These are phyloP conservation scores for Phyllotreta striolata DNA, from an alignment of 2,888 invertebrate species.

Conservation along the genomic window DNA sequence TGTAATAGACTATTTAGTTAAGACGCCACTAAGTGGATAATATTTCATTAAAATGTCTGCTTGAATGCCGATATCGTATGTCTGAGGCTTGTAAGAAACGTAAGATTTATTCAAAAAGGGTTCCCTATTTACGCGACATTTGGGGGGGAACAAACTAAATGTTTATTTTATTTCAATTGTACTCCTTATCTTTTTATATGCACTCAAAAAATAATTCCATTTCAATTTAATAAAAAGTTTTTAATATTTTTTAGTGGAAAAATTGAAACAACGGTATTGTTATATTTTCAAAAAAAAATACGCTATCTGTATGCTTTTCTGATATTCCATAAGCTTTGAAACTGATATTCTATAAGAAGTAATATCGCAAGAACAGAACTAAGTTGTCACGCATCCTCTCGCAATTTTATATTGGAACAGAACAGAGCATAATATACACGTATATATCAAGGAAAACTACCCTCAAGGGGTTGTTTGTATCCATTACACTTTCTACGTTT, in stretches of 20 bases:
- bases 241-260: too few species aligned
- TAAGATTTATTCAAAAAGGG: slow-evolving; percentile 19
- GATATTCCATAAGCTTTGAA: too few species aligned
- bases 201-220: too few species aligned
- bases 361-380: background rate
- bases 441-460: slow-evolving; percentile 47
- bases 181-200: too few species aligned
- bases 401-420: slow-evolving; percentile 11
- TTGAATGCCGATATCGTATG: slow-evolving; percentile 26
- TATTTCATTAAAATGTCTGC: slow-evolving; percentile 46
- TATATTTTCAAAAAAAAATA: too few species aligned
- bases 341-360: too few species aligned
- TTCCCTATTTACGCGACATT: slow-evolving; percentile 1
- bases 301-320: too few species aligned
- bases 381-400: slow-evolving; percentile 4
- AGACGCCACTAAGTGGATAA: slow-evolving; percentile 50
- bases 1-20: slow-evolving; percentile 49
- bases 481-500: slow-evolving; percentile 40
- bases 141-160: slow-evolving; percentile 1
- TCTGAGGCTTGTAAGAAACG: slow-evolving; percentile 23
- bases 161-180: too few species aligned
- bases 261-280: too few species aligned
- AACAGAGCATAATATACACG: slow-evolving; percentile 13
- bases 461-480: slow-evolving; percentile 46
- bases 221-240: too few species aligned